Conservation (phyloP, 2,797 vertebrate genomes). For the Leuciscus waleckii region DNA sequence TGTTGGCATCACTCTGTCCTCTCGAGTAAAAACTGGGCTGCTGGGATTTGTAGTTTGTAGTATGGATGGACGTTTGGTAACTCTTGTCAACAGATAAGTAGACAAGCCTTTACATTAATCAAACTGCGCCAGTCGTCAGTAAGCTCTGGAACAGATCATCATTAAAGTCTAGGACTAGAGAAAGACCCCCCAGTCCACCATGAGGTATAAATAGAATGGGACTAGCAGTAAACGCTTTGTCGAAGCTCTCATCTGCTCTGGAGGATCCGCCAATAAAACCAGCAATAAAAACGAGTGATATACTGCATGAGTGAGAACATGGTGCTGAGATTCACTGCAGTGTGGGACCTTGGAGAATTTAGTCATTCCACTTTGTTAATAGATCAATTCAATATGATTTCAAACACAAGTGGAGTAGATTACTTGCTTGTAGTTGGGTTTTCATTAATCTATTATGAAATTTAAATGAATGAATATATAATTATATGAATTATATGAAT, state of each 20-base stretch:
- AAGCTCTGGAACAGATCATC: slow-evolving; percentile 29
- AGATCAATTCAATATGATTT: not conserved
- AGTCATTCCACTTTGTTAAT: not conserved
- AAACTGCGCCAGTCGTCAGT: not conserved
- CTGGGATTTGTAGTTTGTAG: not conserved
- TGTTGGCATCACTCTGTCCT: not conserved
- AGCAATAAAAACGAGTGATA: slow-evolving; percentile 18
- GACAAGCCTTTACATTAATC: slow-evolving; percentile 6
- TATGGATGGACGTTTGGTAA: not conserved
- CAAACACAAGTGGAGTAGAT: not conserved
- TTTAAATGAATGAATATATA: too few species aligned
- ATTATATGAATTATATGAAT: not conserved
- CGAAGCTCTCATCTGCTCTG: slow-evolving; percentile 29
- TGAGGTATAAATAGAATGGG: slow-evolving; percentile 31
- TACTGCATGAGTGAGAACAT: not conserved
- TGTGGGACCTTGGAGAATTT: not conserved
- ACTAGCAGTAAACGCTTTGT: slow-evolving; percentile 7
- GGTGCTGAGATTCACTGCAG: not conserved
- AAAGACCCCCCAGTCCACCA: slow-evolving; percentile 3
- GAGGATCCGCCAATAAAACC: slow-evolving; percentile 16
- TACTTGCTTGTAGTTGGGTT: not conserved
- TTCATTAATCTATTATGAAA: not conserved
- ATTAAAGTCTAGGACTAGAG: slow-evolving; percentile 13
- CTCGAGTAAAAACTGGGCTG: not conserved
- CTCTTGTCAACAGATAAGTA: slow-evolving; percentile 8